Base-by-base conservation (phyloP, 2,797 vertebrate genomes). In the Sebastolobus altivelis region DNA sequence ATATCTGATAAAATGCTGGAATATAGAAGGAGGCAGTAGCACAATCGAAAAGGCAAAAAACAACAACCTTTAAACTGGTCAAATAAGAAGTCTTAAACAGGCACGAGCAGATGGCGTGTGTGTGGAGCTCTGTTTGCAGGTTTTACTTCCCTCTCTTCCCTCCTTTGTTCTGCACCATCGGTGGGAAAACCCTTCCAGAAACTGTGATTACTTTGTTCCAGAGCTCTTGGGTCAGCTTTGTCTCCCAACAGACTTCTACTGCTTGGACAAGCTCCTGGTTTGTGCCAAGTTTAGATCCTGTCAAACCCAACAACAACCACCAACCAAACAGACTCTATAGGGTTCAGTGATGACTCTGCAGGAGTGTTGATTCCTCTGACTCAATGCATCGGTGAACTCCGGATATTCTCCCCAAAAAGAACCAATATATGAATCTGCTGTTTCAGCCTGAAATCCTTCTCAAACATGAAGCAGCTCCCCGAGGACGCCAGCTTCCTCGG, bases 41-140 rank as follows among this genome's bases (percentile, higher is more conserved):
- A 11, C 40, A 43, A 43, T 43, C 14, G 40, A 6, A 43, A 14
- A 43, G 16, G 40, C 14, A 43, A 43, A 43, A 43, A 43, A 43
- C 14, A 16, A 43, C 14, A 14, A 16, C 40, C 6, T 43, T 43
- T 43, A 43, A 43, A 43, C 14, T 29, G 55, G 5, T n/a, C 2
- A 60, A 33, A 60, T 14, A 43, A 11, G 31, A 65, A 22, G 9
- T 67, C 16, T 14, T 18, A 59, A n/a, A 33, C 55, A 76, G 46
- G 38, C 49, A 25, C 5, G 14, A 2, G 22, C 59, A 70, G 65
- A 66, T 46, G 29, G 66, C 4, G 4, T 20, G 29, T 66, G 27
- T 77, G 40, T 35, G 35, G 6, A 75, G 33, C 22, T 70, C 35
- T 67, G 31, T 62, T 66, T 49, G 62, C 35, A 72, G 37, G 75